Evolutionary conservation across 2,113 vertebrate species (phyloP), one percentile per base, ranked within the genome.

Genomic region (Mystacornis crossleyi): DNA sequence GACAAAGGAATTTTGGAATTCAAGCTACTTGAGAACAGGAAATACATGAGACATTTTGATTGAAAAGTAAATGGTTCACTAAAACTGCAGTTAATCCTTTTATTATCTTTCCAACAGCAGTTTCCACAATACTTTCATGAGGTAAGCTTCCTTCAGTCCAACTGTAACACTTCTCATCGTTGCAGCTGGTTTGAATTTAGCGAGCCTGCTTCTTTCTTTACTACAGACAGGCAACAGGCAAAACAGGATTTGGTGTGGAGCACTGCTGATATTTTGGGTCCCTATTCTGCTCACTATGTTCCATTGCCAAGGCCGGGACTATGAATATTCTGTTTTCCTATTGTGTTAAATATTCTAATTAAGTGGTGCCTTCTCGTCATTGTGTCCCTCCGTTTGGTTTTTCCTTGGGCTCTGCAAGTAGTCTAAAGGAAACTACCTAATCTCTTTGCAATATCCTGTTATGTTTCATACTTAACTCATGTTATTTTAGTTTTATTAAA

Each of bases 381-480:
- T 86, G 87, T 93, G 65, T 94, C 85, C 80, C 89, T 94, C 40
- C 2, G 60, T 86, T 93, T 82, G 95, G 58, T 94, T 95, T 96
- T 95, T 97, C 83, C 88, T 65, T 85, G 96, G 96, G 97, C 97
- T 96, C 94, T 97, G 98, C 97, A 96, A 96, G 93, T 98, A 95
- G 97, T 98, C 95, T 98, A 97, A 98, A 98, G 99, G 99, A 99
- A 99, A 98, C 99, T 96, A 98, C 98, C 98, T 99, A 99, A 99
- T 99, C 99, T 99, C 98, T 94, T 96, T 97, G 99, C 99, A 99
- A 99, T 99, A 99, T 99, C 99, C 99, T 99, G 99, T 99, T 99
- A 98, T 99, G 98, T 99, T 99, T 99, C 99, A 98, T 98, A 97
- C 97, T 96, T 99, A 98, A 98, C 98, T 98, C 94, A 91, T 99